Evolutionary conservation across 1,140 invertebrate genomes (phyloP), one percentile per base, ranked within the genome.

Genomic region (Heterodera schachtii): DNA sequence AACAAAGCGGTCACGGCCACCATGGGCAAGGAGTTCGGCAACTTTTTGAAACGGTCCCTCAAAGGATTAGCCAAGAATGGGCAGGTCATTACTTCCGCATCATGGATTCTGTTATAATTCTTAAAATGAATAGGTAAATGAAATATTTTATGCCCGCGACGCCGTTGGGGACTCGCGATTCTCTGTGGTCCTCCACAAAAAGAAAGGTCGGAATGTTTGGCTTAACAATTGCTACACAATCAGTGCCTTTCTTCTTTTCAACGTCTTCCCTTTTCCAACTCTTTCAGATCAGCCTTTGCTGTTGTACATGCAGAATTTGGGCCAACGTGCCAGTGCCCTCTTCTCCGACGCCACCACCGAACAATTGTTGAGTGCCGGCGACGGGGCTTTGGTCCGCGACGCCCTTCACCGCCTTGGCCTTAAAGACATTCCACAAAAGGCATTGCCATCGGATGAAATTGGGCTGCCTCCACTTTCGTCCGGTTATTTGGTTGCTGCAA

Each of bases 341-440:
- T 88, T 88, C 52, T 86, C 85, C 41, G 87, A 88, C 78, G 85
- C 87, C n/a, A 88, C 88, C 43, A 87, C 88, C 47, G 88, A 88
- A 57, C 81, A 89, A 69, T 60, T 89, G 70, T 43, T 88, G 16
- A 66, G 66, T 19, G 75, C 75, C 67, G 80, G 73, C 19, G 84
- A 81, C 16, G 44, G 49, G 69, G 31, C 73, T 3, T 76, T 86
- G 43, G 85, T 88, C 46, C 52, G 79, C 2, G 87, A 87, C 44
- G 86, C 87, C 4, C 49, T 87, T 8, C 71, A 66, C 11, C 84
- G 87, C 19, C 70, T 87, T n/a, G 86, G 85, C 13, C 82, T 88
- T 13, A 70, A 87, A 70, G 75, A 77, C 47, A 70, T 73, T 49
- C 47, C 44, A 21, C 44, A 31, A 7, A 74, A 67, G 13, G 19